Percentiles rank a stretch among this genome's conserved stretches.
Evolutionary conservation across 1,140 invertebrate genomes (phyloP).

Genomic region (Brachionus rubens): DNA sequence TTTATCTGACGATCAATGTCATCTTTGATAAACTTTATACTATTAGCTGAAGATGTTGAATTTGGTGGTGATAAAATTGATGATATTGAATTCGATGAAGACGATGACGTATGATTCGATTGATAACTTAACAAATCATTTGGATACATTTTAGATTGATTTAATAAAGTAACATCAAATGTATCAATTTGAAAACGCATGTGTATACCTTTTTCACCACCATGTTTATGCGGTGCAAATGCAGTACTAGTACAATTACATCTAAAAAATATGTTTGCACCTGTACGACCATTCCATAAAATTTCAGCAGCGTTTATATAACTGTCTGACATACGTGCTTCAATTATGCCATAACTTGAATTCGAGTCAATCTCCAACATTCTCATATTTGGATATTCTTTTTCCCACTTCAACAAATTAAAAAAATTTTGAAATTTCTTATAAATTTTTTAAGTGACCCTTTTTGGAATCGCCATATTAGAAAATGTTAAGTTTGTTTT

Average conservation of each 20-base stretch:
- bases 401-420: slow-evolving; percentile 42
- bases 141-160: background rate
- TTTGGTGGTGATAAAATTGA: slow-evolving; percentile 7
- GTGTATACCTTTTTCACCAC: slow-evolving; percentile 92
- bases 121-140: background rate
- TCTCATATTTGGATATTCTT: slow-evolving; percentile 38
- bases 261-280: slow-evolving; percentile 54
- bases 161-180: slow-evolving; percentile 61
- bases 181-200: slow-evolving; percentile 82
- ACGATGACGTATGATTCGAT: background rate
- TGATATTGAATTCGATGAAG: background rate
- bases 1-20: background rate
- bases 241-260: slow-evolving; percentile 95
- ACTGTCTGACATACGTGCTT: background rate
- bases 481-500: too few species aligned
- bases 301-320: slow-evolving; percentile 36
- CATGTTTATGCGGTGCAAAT: slow-evolving; percentile 95
- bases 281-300: slow-evolving; percentile 44
- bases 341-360: slow-evolving; percentile 23
- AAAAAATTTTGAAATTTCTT: slow-evolving; percentile 30
- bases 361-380: slow-evolving; percentile 43
- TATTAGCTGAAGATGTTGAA: background rate
- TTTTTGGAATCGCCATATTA: too few species aligned
- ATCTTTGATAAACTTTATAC: slow-evolving; percentile 22
- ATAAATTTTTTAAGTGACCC: background rate